These are phyloP conservation scores for Julus scanicus DNA, from an alignment of 2,888 invertebrate genomes.

Conservation along the genomic window DNA sequence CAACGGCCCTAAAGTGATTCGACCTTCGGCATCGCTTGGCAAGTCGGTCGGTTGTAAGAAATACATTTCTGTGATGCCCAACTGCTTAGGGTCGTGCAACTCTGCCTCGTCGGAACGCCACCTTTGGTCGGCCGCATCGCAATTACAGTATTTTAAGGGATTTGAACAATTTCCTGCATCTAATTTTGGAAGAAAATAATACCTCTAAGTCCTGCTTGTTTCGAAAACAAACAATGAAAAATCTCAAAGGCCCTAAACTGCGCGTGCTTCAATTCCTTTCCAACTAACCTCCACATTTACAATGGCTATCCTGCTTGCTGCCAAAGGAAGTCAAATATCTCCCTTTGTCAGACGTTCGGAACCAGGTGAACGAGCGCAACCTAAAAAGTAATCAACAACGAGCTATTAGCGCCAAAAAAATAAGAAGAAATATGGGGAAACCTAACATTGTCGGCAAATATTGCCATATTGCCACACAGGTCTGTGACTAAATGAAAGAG, in stretches of 20 bases:
- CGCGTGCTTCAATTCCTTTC: not conserved
- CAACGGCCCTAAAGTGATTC: slow-evolving; percentile 88
- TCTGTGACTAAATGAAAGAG: not conserved
- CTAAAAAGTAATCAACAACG: slow-evolving; percentile 53
- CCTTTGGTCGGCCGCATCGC: slow-evolving; percentile 83
- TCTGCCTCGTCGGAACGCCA: slow-evolving; percentile 91
- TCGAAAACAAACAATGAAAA: not conserved
- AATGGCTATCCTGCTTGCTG: slow-evolving; percentile 59
- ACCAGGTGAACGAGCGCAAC: slow-evolving; percentile 61
- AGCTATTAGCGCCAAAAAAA: not conserved
- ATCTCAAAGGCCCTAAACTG: not conserved
- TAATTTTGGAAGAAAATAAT: slow-evolving; percentile 54
- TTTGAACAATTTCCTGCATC: slow-evolving; percentile 83
- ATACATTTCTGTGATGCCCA: slow-evolving; percentile 91
- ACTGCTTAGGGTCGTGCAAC: slow-evolving; percentile 80
- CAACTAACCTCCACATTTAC: slow-evolving; percentile 57
- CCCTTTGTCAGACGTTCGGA: slow-evolving; percentile 59
- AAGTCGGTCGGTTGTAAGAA: slow-evolving; percentile 87
- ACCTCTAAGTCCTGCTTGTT: too few species aligned
- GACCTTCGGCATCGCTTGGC: slow-evolving; percentile 83
- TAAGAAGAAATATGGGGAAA: not conserved
- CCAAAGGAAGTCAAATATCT: slow-evolving; percentile 72
- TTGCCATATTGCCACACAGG: too few species aligned
- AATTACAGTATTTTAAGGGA: slow-evolving; percentile 86
- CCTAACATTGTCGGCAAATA: too few species aligned